phyloP scores from a whole-genome alignment of 2,888 invertebrate genomes.

The Ferdinandea cuprea region DNA sequence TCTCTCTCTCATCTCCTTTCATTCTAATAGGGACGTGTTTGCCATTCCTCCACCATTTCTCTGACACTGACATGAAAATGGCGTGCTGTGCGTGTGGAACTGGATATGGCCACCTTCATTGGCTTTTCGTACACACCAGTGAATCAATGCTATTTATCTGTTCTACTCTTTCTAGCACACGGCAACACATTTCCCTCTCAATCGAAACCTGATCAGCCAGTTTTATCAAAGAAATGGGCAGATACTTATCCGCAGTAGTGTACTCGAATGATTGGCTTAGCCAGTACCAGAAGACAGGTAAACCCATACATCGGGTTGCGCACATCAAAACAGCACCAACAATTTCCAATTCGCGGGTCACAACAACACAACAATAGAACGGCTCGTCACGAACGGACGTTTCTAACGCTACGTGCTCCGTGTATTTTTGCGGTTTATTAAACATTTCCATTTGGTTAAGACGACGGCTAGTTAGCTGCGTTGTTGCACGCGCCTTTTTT shows the following conservation, averaged over 20 bases:
- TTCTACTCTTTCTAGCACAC: slow-evolving; percentile 38
- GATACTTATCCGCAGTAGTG: slow-evolving; percentile 31
- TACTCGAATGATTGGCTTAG: slow-evolving; percentile 59
- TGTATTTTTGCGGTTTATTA: slow-evolving; percentile 63
- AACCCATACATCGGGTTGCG: slow-evolving; percentile 36
- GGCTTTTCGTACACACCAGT: neutral
- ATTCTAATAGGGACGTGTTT: neutral
- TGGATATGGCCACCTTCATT: slow-evolving; percentile 51
- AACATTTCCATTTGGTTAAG: slow-evolving; percentile 56
- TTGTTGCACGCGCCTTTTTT: slow-evolving; percentile 47
- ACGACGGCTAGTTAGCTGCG: slow-evolving; percentile 70
- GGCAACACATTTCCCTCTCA: neutral
- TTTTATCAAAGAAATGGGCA: slow-evolving; percentile 54
- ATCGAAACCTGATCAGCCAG: slow-evolving; percentile 63
- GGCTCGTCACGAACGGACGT: slow-evolving; percentile 82
- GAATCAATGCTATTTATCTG: slow-evolving; percentile 10
- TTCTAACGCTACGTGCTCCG: slow-evolving; percentile 53
- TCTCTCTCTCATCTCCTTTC: slow-evolving; percentile 1
- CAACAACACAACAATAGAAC: slow-evolving; percentile 82
- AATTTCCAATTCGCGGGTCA: slow-evolving; percentile 62
- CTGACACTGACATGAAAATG: slow-evolving; percentile 46
- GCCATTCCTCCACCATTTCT: slow-evolving; percentile 40
- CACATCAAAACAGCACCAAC: slow-evolving; percentile 70
- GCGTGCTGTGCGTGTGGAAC: slow-evolving; percentile 43
- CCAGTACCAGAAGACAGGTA: slow-evolving; percentile 67